Evolutionary conservation across 2,113 vertebrate genomes (phyloP).

Genomic region (Ariopsis seemanni): DNA sequence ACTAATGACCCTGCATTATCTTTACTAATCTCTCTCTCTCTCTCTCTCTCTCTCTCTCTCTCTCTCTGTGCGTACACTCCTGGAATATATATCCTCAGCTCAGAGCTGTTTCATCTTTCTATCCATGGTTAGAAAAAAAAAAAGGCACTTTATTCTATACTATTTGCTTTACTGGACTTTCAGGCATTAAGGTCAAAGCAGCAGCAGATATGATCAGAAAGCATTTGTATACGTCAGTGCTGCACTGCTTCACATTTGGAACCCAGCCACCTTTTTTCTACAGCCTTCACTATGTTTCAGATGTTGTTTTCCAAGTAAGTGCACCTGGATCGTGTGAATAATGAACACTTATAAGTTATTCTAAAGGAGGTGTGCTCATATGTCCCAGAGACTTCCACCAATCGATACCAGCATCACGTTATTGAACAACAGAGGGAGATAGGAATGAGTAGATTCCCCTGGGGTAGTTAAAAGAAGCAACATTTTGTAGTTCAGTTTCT

Average conservation of each 20-base stretch:
- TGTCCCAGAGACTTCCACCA: conserved; percentile 10
- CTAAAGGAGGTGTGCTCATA: conserved; percentile 6
- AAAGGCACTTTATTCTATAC: background rate
- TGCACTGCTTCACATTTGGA: background rate
- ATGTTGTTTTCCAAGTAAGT: conserved; percentile 1
- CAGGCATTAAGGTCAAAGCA: background rate
- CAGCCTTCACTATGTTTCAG: background rate
- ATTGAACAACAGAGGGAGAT: conserved; percentile 24
- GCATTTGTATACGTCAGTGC: background rate
- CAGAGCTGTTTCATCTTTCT: background rate
- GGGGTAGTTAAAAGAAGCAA: conserved; percentile 1
- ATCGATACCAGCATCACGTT: conserved; percentile 1
- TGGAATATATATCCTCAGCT: background rate
- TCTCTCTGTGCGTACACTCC: background rate
- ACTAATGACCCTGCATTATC: conserved; percentile 44
- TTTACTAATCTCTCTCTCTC: conserved; percentile 48
- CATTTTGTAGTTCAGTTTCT: conserved; percentile 19
- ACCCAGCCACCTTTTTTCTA: background rate
- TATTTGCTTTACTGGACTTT: background rate
- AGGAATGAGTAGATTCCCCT: conserved; percentile 8
- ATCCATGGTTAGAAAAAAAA: background rate
- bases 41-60: conserved; percentile 18
- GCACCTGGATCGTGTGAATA: background rate
- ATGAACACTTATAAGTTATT: background rate
- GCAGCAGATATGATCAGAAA: background rate